These are phyloP conservation scores for Seladonia tumulorum DNA, from an alignment of 2,888 invertebrate species.

Conservation along the genomic window DNA sequence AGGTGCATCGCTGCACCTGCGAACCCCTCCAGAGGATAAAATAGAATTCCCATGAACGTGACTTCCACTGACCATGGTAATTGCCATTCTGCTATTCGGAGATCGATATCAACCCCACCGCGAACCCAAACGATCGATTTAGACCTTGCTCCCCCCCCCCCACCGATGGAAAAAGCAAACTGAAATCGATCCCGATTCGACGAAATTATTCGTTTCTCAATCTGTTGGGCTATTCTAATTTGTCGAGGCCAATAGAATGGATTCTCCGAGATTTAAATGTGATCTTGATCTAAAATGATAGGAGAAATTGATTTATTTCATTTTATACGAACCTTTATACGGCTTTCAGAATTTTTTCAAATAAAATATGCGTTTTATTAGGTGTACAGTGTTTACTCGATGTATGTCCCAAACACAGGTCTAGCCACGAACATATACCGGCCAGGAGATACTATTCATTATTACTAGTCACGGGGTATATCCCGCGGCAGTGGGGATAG, in stretches of 20 bases:
- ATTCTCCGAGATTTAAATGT: neutral
- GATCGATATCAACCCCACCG: neutral
- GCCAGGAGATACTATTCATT: too few relatives aligned
- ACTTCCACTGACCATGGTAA: neutral
- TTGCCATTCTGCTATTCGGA: neutral
- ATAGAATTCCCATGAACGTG: slow-evolving; percentile 49
- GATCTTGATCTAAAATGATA: too few relatives aligned
- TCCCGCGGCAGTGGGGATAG: too few relatives aligned
- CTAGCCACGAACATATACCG: too few relatives aligned
- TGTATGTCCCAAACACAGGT: too few relatives aligned
- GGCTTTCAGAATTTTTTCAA: too few relatives aligned
- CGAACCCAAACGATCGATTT: neutral
- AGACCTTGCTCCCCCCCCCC: neutral
- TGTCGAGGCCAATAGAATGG: neutral
- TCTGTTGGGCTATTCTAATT: neutral
- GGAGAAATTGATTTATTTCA: too few relatives aligned
- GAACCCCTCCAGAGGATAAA: slow-evolving; percentile 47
- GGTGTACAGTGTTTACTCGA: too few relatives aligned
- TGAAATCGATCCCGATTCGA: neutral
- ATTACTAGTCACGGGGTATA: too few relatives aligned
- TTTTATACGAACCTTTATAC: too few relatives aligned
- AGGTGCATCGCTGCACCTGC: slow-evolving; percentile 68
- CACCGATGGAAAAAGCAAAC: neutral
- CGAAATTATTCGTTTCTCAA: neutral
- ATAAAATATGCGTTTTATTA: too few relatives aligned